Conservation (phyloP, 1,140 invertebrate species). For the Radopholus similis region DNA sequence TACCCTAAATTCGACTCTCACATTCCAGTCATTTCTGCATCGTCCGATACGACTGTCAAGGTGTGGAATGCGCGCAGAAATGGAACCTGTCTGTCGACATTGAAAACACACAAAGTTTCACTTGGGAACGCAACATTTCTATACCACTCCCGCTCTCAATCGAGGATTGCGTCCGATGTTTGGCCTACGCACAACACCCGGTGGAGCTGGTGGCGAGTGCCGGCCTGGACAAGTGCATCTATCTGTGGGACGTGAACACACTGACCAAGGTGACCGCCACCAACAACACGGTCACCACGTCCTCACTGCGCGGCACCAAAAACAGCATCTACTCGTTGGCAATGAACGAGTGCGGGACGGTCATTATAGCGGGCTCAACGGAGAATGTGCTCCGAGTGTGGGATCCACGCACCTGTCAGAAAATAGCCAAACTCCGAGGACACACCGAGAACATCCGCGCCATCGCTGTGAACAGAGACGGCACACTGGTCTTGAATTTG, state of each 20-base stretch:
- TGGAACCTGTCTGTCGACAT: slow-evolving; percentile 79
- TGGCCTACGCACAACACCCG: slow-evolving; percentile 91
- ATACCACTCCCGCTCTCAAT: slow-evolving; percentile 21
- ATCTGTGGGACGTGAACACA: slow-evolving; percentile 98
- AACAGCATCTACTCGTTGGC: slow-evolving; percentile 97
- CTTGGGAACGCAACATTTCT: neutral
- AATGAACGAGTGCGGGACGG: slow-evolving; percentile 91
- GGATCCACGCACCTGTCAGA: slow-evolving; percentile 90
- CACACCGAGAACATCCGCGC: slow-evolving; percentile 96
- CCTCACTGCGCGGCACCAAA: slow-evolving; percentile 90
- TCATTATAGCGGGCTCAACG: slow-evolving; percentile 80
- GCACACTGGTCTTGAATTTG: slow-evolving; percentile 64
- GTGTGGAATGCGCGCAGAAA: slow-evolving; percentile 82
- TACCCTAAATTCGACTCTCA: too few relatives aligned
- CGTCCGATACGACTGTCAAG: slow-evolving; percentile 97
- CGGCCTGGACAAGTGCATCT: slow-evolving; percentile 91
- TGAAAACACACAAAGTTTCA: slow-evolving; percentile 82
- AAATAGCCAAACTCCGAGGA: slow-evolving; percentile 92
- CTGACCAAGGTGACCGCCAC: slow-evolving; percentile 91
- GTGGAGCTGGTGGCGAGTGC: slow-evolving; percentile 92
- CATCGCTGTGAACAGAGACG: slow-evolving; percentile 87
- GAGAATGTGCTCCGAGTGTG: slow-evolving; percentile 78
- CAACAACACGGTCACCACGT: slow-evolving; percentile 84
- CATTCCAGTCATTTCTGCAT: slow-evolving; percentile 88
- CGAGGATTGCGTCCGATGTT: slow-evolving; percentile 88